Conservation (phyloP, 2,113 vertebrate species). For the Suncus etruscus region DNA sequence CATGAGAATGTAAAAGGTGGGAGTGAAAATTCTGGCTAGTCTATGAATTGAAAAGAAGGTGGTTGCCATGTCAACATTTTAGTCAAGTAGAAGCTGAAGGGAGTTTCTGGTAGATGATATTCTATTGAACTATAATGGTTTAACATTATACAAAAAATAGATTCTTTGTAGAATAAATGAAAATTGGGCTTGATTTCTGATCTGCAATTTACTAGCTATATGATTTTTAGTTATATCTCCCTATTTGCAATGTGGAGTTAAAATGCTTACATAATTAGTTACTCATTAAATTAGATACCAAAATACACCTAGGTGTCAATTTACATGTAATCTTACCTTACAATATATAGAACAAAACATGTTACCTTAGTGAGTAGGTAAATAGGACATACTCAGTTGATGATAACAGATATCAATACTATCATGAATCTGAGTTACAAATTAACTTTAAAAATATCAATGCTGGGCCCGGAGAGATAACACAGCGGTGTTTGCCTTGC, state of each 20-base stretch:
- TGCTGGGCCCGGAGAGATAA: too few species aligned
- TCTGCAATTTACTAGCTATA: neutral
- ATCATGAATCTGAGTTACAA: slow-evolving; percentile 5
- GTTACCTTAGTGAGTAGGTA: too few species aligned
- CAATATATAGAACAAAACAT: neutral
- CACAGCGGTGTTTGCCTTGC: too few species aligned
- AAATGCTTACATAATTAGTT: neutral
- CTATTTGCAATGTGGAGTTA: slow-evolving; percentile 2
- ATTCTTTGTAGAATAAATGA: neutral
- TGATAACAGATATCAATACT: neutral
- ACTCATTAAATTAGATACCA: neutral
- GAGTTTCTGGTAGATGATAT: neutral
- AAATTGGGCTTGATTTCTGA: neutral
- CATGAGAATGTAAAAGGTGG: neutral
- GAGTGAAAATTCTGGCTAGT: neutral
- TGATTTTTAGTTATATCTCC: neutral
- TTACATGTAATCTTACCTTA: neutral
- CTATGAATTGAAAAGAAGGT: neutral
- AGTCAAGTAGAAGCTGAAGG: neutral
- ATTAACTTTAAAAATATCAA: neutral
- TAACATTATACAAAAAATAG: neutral
- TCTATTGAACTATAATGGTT: neutral
- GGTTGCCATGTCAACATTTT: neutral
- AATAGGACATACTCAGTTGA: neutral
- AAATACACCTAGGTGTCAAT: neutral